Evolutionary conservation across 2,888 invertebrate genomes (phyloP).

Genomic region (Temnothorax rugatulus): DNA sequence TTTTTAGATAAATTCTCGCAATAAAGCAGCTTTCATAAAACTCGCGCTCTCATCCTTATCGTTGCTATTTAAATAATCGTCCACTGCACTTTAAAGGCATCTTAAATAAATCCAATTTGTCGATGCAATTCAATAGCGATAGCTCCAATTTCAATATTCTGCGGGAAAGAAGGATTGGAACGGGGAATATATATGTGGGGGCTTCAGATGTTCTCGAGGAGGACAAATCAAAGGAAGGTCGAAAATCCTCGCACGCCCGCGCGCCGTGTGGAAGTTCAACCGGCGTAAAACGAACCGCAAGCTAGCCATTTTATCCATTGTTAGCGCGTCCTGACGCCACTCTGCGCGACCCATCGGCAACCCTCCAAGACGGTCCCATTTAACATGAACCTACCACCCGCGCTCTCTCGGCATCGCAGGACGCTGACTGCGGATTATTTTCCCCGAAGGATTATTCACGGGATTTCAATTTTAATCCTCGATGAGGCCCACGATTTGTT

Average conservation of each 20-base stretch:
- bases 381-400: constrained; percentile 26
- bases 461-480: constrained; percentile 36
- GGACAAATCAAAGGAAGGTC: constrained; percentile 51
- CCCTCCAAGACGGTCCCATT: constrained; percentile 37
- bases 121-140: constrained; percentile 19
- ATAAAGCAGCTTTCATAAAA: not conserved
- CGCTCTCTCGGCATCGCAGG: constrained; percentile 30
- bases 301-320: constrained; percentile 62
- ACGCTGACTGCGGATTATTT: constrained; percentile 30
- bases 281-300: constrained; percentile 66
- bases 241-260: constrained; percentile 38
- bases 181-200: not conserved
- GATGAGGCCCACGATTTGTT: constrained; percentile 2
- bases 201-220: not conserved
- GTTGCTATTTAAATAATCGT: constrained; percentile 24
- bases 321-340: constrained; percentile 55
- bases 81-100: constrained; percentile 14
- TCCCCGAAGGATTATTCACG: constrained; percentile 3
- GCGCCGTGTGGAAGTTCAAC: constrained; percentile 47
- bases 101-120: constrained; percentile 38
- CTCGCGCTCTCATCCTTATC: not conserved
- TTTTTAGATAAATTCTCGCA: not conserved
- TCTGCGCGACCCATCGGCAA: constrained; percentile 43
- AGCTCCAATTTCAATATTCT: constrained; percentile 48
- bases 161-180: not conserved